These are phyloP conservation scores for Paelopatides confundens DNA, from an alignment of 53 echinoderm and acorn worm genomes.

Conservation along the genomic window DNA sequence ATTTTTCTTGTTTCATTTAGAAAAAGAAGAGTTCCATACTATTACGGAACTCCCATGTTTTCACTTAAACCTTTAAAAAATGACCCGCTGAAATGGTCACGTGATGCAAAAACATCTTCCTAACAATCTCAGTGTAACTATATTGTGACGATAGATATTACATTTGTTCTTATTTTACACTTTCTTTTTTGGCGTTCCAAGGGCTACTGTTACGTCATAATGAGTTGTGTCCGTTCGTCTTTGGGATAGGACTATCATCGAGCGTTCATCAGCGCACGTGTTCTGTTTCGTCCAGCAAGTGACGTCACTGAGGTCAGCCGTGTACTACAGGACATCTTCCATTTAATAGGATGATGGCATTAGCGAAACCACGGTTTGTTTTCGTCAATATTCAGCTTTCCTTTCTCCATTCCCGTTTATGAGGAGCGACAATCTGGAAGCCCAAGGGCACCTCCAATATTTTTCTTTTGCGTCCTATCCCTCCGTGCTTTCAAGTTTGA, in stretches of 20 bases:
- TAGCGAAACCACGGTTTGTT: background rate
- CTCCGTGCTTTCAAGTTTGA: constrained; percentile 4
- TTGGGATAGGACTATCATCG: background rate
- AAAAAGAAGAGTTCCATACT: too few relatives aligned
- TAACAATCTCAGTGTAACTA: too few relatives aligned
- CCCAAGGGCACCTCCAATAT: background rate
- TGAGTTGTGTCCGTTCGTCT: background rate
- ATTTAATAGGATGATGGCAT: too few relatives aligned
- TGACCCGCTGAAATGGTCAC: too few relatives aligned
- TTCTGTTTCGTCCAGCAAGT: background rate
- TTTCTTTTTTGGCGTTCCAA: too few relatives aligned
- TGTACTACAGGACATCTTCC: too few relatives aligned
- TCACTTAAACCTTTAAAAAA: too few relatives aligned
- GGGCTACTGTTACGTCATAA: background rate
- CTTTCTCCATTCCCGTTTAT: background rate
- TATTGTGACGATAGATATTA: too few relatives aligned
- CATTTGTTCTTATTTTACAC: too few relatives aligned
- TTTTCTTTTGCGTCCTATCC: background rate
- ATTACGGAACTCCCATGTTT: too few relatives aligned
- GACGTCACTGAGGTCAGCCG: background rate
- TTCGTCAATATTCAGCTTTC: background rate
- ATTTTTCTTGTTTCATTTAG: too few relatives aligned
- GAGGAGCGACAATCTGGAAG: background rate
- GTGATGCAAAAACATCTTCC: too few relatives aligned
- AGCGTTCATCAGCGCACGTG: background rate